Percentiles rank a stretch among this genome's conserved stretches.
These are phyloP conservation scores for Solen grandis DNA, from an alignment of 1,140 invertebrate genomes.

Conservation along the genomic window DNA sequence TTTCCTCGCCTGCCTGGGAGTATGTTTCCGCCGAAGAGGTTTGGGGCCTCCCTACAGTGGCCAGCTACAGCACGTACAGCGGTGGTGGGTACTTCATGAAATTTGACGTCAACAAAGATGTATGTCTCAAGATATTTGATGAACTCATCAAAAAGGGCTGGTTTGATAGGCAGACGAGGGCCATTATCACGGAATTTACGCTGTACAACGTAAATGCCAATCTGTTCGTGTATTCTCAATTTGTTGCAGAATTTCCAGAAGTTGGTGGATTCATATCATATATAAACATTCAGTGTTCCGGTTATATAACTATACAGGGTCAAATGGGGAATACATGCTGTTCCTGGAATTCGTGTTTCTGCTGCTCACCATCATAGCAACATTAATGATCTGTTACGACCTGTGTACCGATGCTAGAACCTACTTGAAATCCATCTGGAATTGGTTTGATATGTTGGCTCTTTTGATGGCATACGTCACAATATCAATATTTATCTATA, in stretches of 20 bases:
- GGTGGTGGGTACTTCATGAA: conserved; percentile 63
- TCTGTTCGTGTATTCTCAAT: conserved; percentile 56
- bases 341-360: conserved; percentile 46
- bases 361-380: conserved; percentile 20
- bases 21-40: conserved; percentile 49
- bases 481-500: conserved; percentile 40
- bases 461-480: conserved; percentile 22
- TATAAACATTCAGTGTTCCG: conserved; percentile 38
- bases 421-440: conserved; percentile 47
- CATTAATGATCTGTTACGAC: neutral
- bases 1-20: conserved; percentile 56
- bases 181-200: conserved; percentile 82
- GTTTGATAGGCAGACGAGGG: conserved; percentile 82
- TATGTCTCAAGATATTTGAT: conserved; percentile 64
- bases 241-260: conserved; percentile 79
- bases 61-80: conserved; percentile 54
- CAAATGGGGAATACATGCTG: conserved; percentile 18
- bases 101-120: conserved; percentile 51
- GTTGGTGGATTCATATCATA: conserved; percentile 73
- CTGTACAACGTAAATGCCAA: conserved; percentile 81
- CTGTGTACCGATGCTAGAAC: conserved; percentile 10
- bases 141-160: conserved; percentile 77
- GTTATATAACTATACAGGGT: conserved; percentile 6
- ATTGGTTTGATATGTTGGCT: conserved; percentile 42
- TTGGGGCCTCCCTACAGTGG: conserved; percentile 61